Evolutionary conservation across 1,140 invertebrate species (phyloP).

Genomic region (Forficula auricularia): DNA sequence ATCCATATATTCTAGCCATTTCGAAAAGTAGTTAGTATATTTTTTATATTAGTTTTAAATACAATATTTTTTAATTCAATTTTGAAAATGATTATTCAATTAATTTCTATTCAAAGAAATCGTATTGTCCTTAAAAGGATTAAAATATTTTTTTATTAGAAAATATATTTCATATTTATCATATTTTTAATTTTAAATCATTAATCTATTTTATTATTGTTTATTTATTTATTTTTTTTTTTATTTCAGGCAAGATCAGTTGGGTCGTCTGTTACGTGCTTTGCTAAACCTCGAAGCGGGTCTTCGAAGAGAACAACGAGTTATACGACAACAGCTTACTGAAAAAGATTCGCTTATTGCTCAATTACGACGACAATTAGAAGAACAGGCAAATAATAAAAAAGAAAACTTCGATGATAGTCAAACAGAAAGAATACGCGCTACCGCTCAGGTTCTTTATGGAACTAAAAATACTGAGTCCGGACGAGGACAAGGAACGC

Average conservation of each 20-base stretch:
- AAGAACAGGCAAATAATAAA: not conserved
- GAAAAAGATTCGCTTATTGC: conserved; percentile 32
- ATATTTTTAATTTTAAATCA: too few relatives aligned
- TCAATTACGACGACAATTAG: not conserved
- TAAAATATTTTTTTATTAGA: too few relatives aligned
- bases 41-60: too few relatives aligned
- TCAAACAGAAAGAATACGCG: not conserved
- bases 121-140: too few relatives aligned
- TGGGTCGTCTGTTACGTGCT: conserved; percentile 45
- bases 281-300: conserved; percentile 48
- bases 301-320: conserved; percentile 54
- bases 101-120: too few relatives aligned
- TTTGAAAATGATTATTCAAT: too few relatives aligned
- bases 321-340: conserved; percentile 42
- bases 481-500: not conserved
- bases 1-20: too few relatives aligned
- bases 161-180: too few relatives aligned
- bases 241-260: conserved; percentile 35
- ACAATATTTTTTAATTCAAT: too few relatives aligned
- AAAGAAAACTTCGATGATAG: not conserved
- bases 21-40: too few relatives aligned
- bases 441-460: not conserved
- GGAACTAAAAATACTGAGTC: not conserved
- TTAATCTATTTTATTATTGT: too few relatives aligned
- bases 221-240: too few relatives aligned